phyloP scores from a whole-genome alignment of 2,888 invertebrate genomes.

The Fragum fragum region DNA sequence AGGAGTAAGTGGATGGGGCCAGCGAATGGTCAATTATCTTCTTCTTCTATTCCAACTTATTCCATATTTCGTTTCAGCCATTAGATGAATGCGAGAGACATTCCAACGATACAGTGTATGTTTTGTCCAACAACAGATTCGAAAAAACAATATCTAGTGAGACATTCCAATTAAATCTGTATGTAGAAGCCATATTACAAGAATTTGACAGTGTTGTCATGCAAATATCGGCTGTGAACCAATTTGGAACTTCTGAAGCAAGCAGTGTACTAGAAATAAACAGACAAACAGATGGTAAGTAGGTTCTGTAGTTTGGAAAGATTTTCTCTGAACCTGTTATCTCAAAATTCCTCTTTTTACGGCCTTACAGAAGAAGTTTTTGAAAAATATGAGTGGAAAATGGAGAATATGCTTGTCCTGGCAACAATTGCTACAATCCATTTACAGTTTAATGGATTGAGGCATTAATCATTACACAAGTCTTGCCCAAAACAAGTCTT shows the following conservation, averaged over 20 bases:
- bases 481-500: too few relatives aligned
- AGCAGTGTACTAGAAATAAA: neutral
- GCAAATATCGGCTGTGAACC: neutral
- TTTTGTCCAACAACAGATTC: neutral
- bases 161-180: neutral
- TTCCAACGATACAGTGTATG: conserved; percentile 10
- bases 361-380: too few relatives aligned
- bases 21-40: too few relatives aligned
- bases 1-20: too few relatives aligned
- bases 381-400: too few relatives aligned
- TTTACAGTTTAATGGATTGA: too few relatives aligned
- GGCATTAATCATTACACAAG: too few relatives aligned
- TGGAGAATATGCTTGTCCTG: too few relatives aligned
- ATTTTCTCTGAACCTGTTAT: too few relatives aligned
- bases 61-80: neutral
- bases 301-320: neutral
- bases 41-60: too few relatives aligned
- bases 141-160: neutral
- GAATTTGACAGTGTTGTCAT: neutral
- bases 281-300: neutral
- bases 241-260: neutral
- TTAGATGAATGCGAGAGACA: conserved; percentile 15
- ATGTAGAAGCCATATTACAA: neutral
- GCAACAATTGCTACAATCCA: too few relatives aligned
- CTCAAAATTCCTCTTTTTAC: too few relatives aligned